phyloP scores from a whole-genome alignment of 2,113 vertebrate genomes.

The Lophius piscatorius region DNA sequence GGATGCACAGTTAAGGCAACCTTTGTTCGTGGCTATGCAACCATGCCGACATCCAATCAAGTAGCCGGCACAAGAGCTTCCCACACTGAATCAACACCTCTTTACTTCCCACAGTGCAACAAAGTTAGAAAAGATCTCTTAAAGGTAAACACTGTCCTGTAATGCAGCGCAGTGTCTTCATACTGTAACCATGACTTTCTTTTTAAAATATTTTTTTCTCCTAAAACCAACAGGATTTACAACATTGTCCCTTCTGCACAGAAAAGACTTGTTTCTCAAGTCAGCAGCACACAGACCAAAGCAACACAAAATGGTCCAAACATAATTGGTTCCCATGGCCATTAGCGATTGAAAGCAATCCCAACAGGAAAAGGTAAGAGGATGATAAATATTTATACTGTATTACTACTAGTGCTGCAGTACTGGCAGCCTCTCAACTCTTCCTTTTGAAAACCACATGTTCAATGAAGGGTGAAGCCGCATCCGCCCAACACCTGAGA shows the following conservation, averaged over 20 bases:
- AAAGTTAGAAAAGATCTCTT: conserved; percentile 30
- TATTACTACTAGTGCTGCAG: conserved; percentile 55
- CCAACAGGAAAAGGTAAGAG: conserved; percentile 43
- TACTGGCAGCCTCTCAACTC: conserved; percentile 42
- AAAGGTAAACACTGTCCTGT: conserved; percentile 8
- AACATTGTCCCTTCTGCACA: background rate
- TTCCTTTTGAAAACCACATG: conserved; percentile 71
- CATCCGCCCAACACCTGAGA: conserved; percentile 44
- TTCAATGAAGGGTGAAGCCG: conserved; percentile 34
- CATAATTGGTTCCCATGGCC: conserved; percentile 31
- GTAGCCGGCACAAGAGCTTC: conserved; percentile 52
- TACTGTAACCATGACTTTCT: background rate
- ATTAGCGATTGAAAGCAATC: conserved; percentile 48
- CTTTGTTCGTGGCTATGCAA: conserved; percentile 81
- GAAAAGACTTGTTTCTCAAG: background rate
- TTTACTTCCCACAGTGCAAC: conserved; percentile 56
- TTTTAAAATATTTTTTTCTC: background rate
- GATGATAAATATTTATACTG: conserved; percentile 61
- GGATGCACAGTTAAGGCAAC: conserved; percentile 77
- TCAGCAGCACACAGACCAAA: conserved; percentile 1
- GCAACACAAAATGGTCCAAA: conserved; percentile 16
- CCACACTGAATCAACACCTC: conserved; percentile 57
- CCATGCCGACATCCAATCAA: conserved; percentile 76
- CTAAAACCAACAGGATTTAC: too few species aligned
- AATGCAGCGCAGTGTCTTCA: conserved; percentile 3